Evolutionary conservation across 1,140 invertebrate species (phyloP), one percentile per base, ranked within the genome.

Genomic region (Dendroctonus valens): DNA sequence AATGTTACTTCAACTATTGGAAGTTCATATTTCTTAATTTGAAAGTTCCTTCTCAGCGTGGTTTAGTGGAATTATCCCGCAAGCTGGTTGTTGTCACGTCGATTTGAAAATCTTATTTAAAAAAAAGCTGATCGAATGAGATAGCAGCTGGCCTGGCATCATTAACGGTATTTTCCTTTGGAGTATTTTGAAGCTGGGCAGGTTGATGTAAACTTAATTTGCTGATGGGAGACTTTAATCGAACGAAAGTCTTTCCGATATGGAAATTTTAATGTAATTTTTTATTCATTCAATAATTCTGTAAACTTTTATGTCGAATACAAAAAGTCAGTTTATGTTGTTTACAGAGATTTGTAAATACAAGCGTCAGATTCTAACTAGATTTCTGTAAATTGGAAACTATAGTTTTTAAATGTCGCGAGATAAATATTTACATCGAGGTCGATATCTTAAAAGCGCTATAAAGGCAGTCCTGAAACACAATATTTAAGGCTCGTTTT

Each of bases 91-190:
- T 11, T 39, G n/a, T 52, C 26, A 26, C n/a, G 42, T 50, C 12
- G 26, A 14, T 50, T 50, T 15, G 48, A 12, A 14, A 15, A 12
- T 11, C 7, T 7, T 7, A 14, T 58, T 41, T 58, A 6, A 11
- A 42, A 15, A 5, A 11, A 37, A 39, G 15, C 7, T 49, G 9
- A 46, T 8, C 49, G 40, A 49, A 12, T 8, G 26, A 46, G 58
- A 59, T 59, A 41, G 11, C 58, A 49, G 58, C 58, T 59, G 46
- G 46, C 37, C 58, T 59, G 58, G 26, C 58, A 59, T 55, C 39
- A 15, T 38, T 49, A 42, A 42, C 39, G 6, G 41, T 55, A 52
- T n/a, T 26, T 52, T 52, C 26, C n/a, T 52, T 9, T 52, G 5
- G 5, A 52, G 9, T n/a, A 8, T 12, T 52, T 52, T 14, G 5